A percentile compares a stretch with the other conserved stretches of the same genome.
Evolutionary conservation across 2,888 invertebrate species (phyloP).

Genomic region (Prosapia bicincta): DNA sequence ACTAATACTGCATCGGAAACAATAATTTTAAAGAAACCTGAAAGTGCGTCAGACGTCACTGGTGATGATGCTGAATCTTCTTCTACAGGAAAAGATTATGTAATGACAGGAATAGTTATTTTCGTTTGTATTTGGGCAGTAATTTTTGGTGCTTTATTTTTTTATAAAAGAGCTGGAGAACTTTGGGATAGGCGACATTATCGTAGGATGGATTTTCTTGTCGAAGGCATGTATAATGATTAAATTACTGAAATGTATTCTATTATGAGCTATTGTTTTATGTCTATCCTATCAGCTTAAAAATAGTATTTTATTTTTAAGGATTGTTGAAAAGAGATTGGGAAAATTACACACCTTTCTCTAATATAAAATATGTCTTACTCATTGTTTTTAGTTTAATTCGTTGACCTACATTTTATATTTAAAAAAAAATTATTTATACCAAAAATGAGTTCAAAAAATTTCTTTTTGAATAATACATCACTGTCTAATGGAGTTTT

Average conservation of each 20-base stretch:
- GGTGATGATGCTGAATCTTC: constrained; percentile 30
- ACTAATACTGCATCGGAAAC: too few species aligned
- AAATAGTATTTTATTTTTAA: too few species aligned
- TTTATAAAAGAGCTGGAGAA: constrained; percentile 68
- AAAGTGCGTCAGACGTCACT: constrained; percentile 12
- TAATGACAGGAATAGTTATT: constrained; percentile 70
- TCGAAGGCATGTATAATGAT: constrained; percentile 88
- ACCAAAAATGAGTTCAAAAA: too few species aligned
- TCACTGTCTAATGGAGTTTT: too few species aligned
- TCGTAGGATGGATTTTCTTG: constrained; percentile 73
- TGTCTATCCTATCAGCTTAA: too few species aligned
- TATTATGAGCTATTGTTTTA: constrained; percentile 42
- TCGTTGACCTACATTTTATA: too few species aligned
- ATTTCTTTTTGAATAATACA: too few species aligned
- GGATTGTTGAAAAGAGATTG: too few species aligned
- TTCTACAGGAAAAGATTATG: constrained; percentile 51
- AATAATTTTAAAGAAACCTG: constrained; percentile 1
- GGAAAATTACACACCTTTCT: too few species aligned
- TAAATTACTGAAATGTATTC: constrained; percentile 44
- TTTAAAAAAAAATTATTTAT: too few species aligned
- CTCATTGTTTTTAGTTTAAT: too few species aligned
- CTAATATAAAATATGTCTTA: too few species aligned
- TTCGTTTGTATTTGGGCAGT: constrained; percentile 73
- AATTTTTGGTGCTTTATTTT: constrained; percentile 61
- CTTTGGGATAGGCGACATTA: constrained; percentile 86